Conservation (phyloP, 2,113 vertebrate genomes). For the Hyaena hyaena region DNA sequence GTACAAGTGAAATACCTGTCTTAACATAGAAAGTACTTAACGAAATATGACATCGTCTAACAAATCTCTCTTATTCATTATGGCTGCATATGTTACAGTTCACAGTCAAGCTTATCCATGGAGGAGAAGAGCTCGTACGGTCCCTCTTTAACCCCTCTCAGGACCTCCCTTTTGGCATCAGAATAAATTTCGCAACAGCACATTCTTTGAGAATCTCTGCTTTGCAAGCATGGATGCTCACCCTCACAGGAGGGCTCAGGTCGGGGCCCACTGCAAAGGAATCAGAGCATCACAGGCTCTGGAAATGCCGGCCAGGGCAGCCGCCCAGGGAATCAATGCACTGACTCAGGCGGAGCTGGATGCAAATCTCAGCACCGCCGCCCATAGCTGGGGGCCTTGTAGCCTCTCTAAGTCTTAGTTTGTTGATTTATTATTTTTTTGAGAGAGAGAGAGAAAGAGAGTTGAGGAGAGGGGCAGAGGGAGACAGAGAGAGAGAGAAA, state of each 20-base stretch:
- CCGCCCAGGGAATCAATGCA: fast-evolving
- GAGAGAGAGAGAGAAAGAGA: too few species aligned
- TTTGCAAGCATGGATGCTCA: fast-evolving
- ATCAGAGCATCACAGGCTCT: not conserved
- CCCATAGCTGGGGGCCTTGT: not conserved
- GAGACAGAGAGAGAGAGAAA: too few species aligned
- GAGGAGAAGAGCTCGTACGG: not conserved
- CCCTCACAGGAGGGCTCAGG: fast-evolving
- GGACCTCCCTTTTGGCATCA: not conserved
- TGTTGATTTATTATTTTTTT: not conserved
- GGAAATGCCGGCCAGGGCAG: fast-evolving
- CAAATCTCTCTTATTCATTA: slow-evolving; percentile 58
- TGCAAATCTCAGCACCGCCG: not conserved
- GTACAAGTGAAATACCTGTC: slow-evolving; percentile 64
- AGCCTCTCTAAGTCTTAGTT: not conserved
- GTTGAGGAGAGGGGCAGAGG: too few species aligned
- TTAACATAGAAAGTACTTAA: slow-evolving; percentile 68
- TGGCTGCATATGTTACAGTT: not conserved
- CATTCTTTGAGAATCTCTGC: not conserved
- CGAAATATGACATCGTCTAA: slow-evolving; percentile 50
- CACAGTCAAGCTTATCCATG: not conserved
- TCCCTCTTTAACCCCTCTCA: slow-evolving; percentile 19
- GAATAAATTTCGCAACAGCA: not conserved
- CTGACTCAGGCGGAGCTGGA: not conserved
- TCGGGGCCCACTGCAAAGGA: too few species aligned